Evolutionary conservation across 1,140 invertebrate genomes (phyloP).

Genomic region (Anadara kagoshimensis): DNA sequence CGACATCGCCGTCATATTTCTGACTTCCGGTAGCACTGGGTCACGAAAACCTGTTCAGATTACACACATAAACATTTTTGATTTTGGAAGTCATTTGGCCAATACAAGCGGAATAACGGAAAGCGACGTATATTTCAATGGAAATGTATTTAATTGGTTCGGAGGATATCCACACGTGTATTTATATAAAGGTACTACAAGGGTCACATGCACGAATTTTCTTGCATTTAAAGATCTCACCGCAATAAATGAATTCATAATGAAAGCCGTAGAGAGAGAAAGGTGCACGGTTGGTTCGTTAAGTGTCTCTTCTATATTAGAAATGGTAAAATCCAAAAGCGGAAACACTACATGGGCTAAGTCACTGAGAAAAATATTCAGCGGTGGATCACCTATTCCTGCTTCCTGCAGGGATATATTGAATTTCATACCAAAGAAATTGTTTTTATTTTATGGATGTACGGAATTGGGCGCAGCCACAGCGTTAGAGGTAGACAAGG

Average conservation of each 20-base stretch:
- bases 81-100: background rate
- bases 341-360: background rate
- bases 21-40: conserved; percentile 19
- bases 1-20: conserved; percentile 11
- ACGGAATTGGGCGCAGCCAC: conserved; percentile 6
- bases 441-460: conserved; percentile 5
- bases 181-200: background rate
- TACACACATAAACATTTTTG: conserved; percentile 9
- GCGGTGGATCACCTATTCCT: conserved; percentile 9
- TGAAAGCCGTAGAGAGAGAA: background rate
- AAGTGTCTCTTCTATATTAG: background rate
- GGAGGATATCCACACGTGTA: background rate
- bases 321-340: conserved; percentile 1
- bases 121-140: conserved; percentile 8
- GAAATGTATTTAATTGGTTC: conserved; percentile 1
- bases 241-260: background rate
- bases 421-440: background rate
- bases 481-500: background rate
- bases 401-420: background rate
- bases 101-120: background rate
- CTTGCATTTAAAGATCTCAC: background rate
- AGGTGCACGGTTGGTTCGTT: background rate
- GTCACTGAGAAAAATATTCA: background rate
- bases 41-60: conserved; percentile 5
- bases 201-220: background rate